Base-by-base conservation (phyloP, 23 tunicate species). In the Trididemnum nubilum region DNA sequence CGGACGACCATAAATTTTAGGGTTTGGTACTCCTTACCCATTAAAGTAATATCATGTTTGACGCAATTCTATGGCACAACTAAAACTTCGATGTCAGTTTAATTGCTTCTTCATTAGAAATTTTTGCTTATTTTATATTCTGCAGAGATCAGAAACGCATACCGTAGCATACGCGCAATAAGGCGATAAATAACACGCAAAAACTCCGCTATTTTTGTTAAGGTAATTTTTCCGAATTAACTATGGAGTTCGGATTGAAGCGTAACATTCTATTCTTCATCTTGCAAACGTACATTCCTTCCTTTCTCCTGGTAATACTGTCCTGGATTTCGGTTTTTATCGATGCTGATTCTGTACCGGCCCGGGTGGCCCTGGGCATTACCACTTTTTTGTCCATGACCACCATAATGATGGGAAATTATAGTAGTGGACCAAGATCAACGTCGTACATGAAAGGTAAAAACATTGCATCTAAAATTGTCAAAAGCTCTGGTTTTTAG, bases 271-370 rank as follows among this genome's bases (percentile, higher is more conserved):
- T 69, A 25, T 85, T 85, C 71, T 85, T 85, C 26, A 32, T 78
- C 31, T 33, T 85, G 72, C 90, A 85, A 70, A 85, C 90, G 15
- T 85, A 78, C 38, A 38, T 85, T 27, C 90, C 83, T 2, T 85
- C 90, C 72, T 54, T 85, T n/a, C 34, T 85, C 18, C 84, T 85
- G 39, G 90, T 85, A 38, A 71, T 71, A 0, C 34, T 85, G 5
- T 85, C 90, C 30, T 85, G 90, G 90, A 65, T 85, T 1, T 85
- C 90, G 5, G 78, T 85, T 51, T 85, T 79, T 83, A 85, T 85
- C 19, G 78, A 78, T 35, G 50, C 57, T 40, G 54, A 70, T 37
- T 69, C 90, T 5, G 84, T 85, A 3, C 90, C 90, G 0, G 83
- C 90, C 3, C 33, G 90, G 35, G 90, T 85, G 0, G 83, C 83